Conservation (phyloP, 2,888 invertebrate genomes). For the Iselma pallidipennis region DNA sequence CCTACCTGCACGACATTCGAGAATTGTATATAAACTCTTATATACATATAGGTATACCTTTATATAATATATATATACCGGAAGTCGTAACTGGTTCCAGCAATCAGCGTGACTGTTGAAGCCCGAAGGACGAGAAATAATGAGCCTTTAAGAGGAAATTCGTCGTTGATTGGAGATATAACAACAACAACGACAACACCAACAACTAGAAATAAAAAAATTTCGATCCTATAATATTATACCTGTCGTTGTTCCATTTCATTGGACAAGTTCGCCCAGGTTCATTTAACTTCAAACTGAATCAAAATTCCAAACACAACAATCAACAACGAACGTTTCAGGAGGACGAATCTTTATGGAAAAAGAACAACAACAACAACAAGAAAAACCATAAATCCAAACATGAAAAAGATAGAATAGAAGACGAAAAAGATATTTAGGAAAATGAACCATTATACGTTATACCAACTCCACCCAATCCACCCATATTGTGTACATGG, state of each 20-base stretch:
- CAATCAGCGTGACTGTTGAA: slow-evolving; percentile 55
- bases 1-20: slow-evolving; percentile 22
- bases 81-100: slow-evolving; percentile 54
- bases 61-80: slow-evolving; percentile 36
- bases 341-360: neutral
- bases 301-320: slow-evolving; percentile 9
- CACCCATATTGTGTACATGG: neutral
- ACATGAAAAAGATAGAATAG: neutral
- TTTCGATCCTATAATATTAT: neutral
- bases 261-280: slow-evolving; percentile 33
- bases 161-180: slow-evolving; percentile 37
- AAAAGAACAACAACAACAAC: neutral
- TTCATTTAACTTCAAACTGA: slow-evolving; percentile 29
- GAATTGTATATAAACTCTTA: slow-evolving; percentile 10
- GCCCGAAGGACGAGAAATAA: slow-evolving; percentile 54
- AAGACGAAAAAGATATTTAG: neutral
- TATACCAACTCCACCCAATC: neutral
- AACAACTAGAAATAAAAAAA: slow-evolving; percentile 1
- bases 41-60: neutral
- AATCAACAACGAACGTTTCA: neutral
- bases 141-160: slow-evolving; percentile 52
- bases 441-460: neutral
- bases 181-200: slow-evolving; percentile 19
- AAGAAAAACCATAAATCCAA: neutral
- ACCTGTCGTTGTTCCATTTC: slow-evolving; percentile 32